A percentile compares a stretch with the other conserved stretches of the same genome.
phyloP scores from a whole-genome alignment of 2,113 vertebrate genomes.

The Oryctolagus cuniculus region DNA sequence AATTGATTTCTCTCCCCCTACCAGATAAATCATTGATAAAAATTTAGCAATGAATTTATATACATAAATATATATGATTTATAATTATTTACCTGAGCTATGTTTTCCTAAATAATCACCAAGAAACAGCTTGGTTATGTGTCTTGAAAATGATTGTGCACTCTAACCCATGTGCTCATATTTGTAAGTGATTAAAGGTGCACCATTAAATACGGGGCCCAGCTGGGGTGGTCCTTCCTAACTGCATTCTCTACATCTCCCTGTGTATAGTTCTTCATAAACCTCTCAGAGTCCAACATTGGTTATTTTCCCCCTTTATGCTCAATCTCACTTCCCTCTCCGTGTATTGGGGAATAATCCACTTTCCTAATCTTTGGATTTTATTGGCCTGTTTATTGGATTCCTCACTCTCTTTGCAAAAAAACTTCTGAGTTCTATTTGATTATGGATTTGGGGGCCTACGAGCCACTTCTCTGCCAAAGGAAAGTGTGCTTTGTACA shows the following conservation, averaged over 20 bases:
- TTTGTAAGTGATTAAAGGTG: not conserved
- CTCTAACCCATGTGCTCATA: not conserved
- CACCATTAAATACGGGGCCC: not conserved
- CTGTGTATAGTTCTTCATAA: not conserved
- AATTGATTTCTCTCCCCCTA: too few species aligned
- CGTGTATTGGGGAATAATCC: not conserved
- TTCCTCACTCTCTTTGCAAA: constrained; percentile 25
- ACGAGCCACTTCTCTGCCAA: not conserved
- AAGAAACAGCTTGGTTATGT: not conserved
- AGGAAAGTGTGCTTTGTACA: not conserved
- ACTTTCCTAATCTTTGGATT: not conserved
- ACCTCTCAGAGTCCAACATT: not conserved
- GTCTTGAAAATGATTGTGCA: not conserved
- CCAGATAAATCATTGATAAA: too few species aligned
- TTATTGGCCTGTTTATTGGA: not conserved
- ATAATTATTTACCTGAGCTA: constrained; percentile 33
- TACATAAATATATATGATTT: not conserved
- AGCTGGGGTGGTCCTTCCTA: not conserved
- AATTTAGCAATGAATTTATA: not conserved
- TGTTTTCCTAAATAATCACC: constrained; percentile 8
- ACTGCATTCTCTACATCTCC: not conserved
- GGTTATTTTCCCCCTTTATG: not conserved
- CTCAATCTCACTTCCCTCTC: not conserved
- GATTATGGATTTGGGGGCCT: not conserved
- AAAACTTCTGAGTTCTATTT: not conserved